These are phyloP conservation scores for Lamprotornis superbus DNA, from an alignment of 2,113 vertebrate genomes.

Conservation along the genomic window DNA sequence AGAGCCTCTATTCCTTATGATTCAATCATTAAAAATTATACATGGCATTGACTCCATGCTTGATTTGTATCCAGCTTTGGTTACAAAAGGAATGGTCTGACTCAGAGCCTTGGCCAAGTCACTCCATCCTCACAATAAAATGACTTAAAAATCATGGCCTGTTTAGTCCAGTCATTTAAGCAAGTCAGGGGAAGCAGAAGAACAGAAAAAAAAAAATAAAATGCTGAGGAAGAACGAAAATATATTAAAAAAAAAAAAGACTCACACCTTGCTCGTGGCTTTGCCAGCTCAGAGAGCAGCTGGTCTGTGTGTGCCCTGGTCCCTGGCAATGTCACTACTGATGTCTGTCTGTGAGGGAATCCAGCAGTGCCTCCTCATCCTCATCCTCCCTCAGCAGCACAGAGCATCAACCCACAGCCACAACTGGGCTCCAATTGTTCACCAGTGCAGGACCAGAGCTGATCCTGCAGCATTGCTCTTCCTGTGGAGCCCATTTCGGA, in stretches of 20 bases:
- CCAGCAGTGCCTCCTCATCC: not conserved
- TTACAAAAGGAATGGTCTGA: not conserved
- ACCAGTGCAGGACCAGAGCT: not conserved
- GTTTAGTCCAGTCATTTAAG: not conserved
- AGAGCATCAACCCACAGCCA: not conserved
- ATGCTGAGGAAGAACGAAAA: not conserved
- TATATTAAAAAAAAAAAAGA: fast-evolving
- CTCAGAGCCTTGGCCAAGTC: not conserved
- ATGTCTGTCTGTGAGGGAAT: not conserved
- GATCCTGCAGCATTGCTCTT: not conserved
- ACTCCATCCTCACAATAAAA: not conserved
- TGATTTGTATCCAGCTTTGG: not conserved
- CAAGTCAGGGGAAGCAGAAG: not conserved
- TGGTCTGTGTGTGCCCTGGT: not conserved
- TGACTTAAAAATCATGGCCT: not conserved
- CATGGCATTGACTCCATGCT: not conserved
- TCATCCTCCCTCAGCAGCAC: not conserved
- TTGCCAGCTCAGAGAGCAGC: not conserved
- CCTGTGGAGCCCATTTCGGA: not conserved
- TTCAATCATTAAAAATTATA: not conserved
- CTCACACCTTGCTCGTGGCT: not conserved
- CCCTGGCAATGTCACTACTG: not conserved
- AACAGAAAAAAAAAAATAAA: not conserved
- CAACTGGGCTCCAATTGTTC: not conserved
- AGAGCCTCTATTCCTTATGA: not conserved